phyloP scores from a whole-genome alignment of 30 jellyfish, hydroid and myxozoan genomes.

The Aurelia sp. region DNA sequence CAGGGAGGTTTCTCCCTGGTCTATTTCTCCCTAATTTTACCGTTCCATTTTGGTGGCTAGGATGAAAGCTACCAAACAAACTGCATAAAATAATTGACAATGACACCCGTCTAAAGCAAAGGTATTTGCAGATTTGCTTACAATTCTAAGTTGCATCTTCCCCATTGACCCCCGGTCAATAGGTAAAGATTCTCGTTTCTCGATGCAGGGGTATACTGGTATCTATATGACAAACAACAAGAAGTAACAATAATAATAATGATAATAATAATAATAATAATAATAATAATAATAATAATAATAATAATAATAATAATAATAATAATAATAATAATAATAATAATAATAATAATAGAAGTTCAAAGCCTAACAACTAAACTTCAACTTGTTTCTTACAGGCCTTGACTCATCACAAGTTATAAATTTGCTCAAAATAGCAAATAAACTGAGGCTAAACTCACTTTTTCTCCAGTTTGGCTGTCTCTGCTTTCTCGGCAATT shows the following conservation, averaged over 20 bases:
- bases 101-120: too few species aligned
- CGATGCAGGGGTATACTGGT: not conserved
- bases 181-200: too few species aligned
- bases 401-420: not conserved
- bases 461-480: constrained; percentile 36
- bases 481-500: constrained; percentile 94
- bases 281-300: not conserved
- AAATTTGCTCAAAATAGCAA: not conserved
- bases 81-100: too few species aligned
- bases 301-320: not conserved
- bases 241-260: too few species aligned
- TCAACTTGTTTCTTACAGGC: not conserved
- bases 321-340: not conserved
- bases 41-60: too few species aligned
- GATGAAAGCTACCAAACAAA: too few species aligned
- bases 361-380: not conserved
- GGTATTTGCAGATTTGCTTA: too few species aligned
- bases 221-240: not conserved
- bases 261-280: too few species aligned
- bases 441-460: constrained; percentile 28
- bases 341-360: not conserved
- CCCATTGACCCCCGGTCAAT: too few species aligned
- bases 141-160: too few species aligned
- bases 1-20: too few species aligned
- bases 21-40: too few species aligned